Conservation (phyloP, 1,140 invertebrate species). For the Aricia agestis region DNA sequence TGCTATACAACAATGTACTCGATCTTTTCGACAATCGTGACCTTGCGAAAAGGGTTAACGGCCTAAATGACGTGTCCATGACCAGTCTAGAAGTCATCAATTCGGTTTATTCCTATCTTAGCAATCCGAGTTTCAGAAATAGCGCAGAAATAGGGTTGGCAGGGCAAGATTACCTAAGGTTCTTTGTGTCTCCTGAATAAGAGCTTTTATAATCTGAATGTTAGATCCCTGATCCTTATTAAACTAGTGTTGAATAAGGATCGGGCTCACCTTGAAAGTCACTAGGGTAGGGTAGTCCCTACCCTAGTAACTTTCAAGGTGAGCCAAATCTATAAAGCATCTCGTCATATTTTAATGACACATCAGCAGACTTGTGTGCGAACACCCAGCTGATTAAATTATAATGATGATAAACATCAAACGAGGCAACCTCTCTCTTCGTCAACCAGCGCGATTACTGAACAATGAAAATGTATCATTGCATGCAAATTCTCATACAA, state of each 20-base stretch:
- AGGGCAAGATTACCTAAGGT: neutral
- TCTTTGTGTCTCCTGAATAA: too few relatives aligned
- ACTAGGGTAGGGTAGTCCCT: too few relatives aligned
- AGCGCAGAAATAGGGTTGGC: neutral
- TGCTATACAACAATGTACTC: neutral
- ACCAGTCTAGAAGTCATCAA: neutral
- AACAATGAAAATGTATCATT: slow-evolving; percentile 20
- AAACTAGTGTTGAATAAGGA: too few relatives aligned
- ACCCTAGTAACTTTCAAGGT: neutral
- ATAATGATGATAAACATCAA: neutral
- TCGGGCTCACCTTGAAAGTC: too few relatives aligned
- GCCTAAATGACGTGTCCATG: neutral
- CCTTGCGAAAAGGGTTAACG: neutral
- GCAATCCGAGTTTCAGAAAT: neutral
- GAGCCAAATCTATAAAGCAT: neutral
- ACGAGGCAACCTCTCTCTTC: neutral
- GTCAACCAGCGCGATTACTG: neutral
- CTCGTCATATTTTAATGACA: neutral
- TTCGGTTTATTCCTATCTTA: neutral
- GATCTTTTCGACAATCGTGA: neutral
- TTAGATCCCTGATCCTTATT: too few relatives aligned
- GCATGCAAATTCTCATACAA: slow-evolving; percentile 23
- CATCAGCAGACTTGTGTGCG: neutral
- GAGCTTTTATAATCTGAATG: too few relatives aligned
- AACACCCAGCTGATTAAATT: slow-evolving; percentile 1